Base-by-base conservation (phyloP, 2,113 vertebrate genomes). In the Porphyrio hochstetteri region DNA sequence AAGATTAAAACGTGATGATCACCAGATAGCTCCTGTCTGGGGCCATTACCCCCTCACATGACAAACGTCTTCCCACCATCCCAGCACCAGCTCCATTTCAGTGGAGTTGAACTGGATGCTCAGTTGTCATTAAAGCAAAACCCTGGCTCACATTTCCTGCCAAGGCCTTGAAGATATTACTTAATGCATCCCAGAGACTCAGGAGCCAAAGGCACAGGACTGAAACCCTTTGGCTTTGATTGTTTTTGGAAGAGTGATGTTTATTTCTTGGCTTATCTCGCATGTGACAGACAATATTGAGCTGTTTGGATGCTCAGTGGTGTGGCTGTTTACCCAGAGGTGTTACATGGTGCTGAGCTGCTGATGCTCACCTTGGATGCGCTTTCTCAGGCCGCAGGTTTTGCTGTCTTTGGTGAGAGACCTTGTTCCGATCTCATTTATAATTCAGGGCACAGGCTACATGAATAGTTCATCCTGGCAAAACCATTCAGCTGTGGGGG, bases 1-100 rank as follows among this genome's bases (percentile, higher is more conserved):
- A 36, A 29, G 44, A 50, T 77, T 60, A 92, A 79, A 79, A 44
- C 13, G 7, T 20, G 24, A 53, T 31, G 5, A 11, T 64, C 31
- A 16, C n/a, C n/a, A 65, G 60, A 82, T 16, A 60, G n/a, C 11
- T 33, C 64, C 20, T 48, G 16, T 64, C 9, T 48, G 52, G 40
- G 9, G 11, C 38, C 0, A 2, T 61, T 56, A 50, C 53, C 13
- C 4, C 53, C 38, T 77, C 0, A 1, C 0, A 0, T 36, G 69
- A 46, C n/a, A 55, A 10, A 29, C 55, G 52, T 38, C 36, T 57
- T 21, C 19, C 36, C 36, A 10, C 16, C 48, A 57, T 59, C 52
- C 63, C 61, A 74, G 60, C 27, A 56, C 11, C 21, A 40, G 44
- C 69, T 59, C 42, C 8, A 2, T 7, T 77, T 55, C 38, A 50